phyloP scores from a whole-genome alignment of 1,140 invertebrate species.

The Monomorium pharaonis region DNA sequence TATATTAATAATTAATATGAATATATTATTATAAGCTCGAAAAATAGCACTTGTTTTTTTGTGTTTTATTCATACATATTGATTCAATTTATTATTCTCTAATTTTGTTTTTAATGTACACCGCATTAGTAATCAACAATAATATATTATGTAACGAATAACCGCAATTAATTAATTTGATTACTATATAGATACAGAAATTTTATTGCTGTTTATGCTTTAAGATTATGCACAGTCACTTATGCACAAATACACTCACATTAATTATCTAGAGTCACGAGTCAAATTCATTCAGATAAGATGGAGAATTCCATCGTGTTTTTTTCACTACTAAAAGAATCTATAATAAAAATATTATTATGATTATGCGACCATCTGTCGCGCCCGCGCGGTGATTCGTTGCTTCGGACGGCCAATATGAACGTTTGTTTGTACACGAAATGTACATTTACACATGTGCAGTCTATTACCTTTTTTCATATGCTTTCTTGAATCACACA shows the following conservation, averaged over 20 bases:
- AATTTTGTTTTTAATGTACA: neutral
- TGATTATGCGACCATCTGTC: neutral
- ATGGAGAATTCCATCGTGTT: neutral
- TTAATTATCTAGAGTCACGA: neutral
- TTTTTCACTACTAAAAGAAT: neutral
- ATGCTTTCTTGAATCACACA: neutral
- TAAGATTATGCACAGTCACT: conserved; percentile 8
- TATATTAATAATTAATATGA: too few species aligned
- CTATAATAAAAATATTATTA: neutral
- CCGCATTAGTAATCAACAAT: neutral
- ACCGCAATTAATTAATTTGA: neutral
- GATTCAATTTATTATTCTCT: neutral
- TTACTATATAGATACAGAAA: neutral
- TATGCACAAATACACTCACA: neutral
- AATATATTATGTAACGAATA: neutral
- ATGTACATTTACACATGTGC: neutral
- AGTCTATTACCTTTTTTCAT: neutral
- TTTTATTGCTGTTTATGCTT: neutral
- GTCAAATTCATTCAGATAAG: conserved; percentile 28
- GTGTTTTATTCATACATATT: too few species aligned
- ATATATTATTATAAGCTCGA: too few species aligned
- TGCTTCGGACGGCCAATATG: neutral
- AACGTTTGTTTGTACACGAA: neutral
- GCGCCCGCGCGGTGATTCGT: neutral
- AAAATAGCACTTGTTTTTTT: too few species aligned